phyloP scores from a whole-genome alignment of 2,113 vertebrate species.

The Cercopithecus mona region DNA sequence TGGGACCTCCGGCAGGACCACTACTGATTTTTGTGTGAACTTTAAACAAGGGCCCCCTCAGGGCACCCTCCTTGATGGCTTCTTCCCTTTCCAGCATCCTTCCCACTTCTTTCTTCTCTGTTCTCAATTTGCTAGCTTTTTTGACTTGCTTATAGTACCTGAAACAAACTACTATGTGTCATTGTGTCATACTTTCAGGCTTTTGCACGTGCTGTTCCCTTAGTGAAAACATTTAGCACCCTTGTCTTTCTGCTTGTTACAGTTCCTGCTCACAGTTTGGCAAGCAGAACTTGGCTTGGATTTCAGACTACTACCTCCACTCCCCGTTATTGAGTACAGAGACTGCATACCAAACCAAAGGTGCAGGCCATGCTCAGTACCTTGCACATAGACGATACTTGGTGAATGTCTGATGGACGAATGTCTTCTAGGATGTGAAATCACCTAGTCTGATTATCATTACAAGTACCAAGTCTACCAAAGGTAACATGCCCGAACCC shows the following conservation, averaged over 20 bases:
- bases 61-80: background rate
- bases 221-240: background rate
- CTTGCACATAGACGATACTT: background rate
- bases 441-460: background rate
- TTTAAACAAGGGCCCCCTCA: background rate
- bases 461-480: background rate
- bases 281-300: background rate
- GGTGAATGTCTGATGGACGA: background rate
- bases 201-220: background rate
- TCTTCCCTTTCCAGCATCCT: background rate
- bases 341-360: background rate
- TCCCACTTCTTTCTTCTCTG: background rate
- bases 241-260: background rate
- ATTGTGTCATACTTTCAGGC: background rate
- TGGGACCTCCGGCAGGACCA: background rate
- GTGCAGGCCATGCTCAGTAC: accelerated
- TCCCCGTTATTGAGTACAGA: background rate
- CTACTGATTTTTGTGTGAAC: background rate
- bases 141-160: background rate
- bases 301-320: background rate
- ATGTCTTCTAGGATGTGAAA: background rate
- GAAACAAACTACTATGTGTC: background rate
- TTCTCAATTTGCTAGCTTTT: background rate
- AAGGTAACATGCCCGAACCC: background rate
- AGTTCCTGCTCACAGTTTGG: background rate